A percentile compares a stretch with the other conserved stretches of the same genome.
These are phyloP conservation scores for Spilogale gracilis DNA, from an alignment of 2,113 vertebrate genomes.

Conservation along the genomic window DNA sequence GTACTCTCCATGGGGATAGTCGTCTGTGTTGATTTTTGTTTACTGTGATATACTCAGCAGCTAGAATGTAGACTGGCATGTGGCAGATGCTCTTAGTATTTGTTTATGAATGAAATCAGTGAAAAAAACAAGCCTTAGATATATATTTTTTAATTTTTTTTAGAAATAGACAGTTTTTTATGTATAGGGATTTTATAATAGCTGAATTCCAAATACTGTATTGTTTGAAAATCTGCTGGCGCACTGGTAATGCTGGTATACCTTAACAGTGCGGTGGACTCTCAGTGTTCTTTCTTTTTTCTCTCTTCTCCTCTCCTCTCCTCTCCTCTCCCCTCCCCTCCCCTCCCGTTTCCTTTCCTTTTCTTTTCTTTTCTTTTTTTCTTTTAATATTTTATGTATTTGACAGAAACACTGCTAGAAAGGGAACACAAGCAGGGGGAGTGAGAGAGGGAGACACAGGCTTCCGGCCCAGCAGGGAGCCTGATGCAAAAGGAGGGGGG, in stretches of 20 bases:
- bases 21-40: background rate
- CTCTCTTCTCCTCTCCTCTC: too few relatives aligned
- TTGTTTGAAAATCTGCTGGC: background rate
- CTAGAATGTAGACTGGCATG: background rate
- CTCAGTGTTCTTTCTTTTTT: background rate
- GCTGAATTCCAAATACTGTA: background rate
- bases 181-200: background rate
- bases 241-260: background rate
- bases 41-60: background rate
- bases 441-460: too few relatives aligned
- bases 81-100: background rate
- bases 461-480: too few relatives aligned
- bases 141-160: conserved; percentile 30
- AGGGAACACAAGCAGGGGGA: too few relatives aligned
- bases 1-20: background rate
- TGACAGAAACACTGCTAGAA: too few relatives aligned
- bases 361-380: too few relatives aligned
- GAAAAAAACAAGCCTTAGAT: background rate
- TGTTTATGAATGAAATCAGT: background rate
- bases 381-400: too few relatives aligned
- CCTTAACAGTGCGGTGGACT: background rate
- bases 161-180: background rate
- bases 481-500: too few relatives aligned
- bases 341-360: too few relatives aligned
- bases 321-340: too few relatives aligned